Base-by-base conservation (phyloP, 1,140 invertebrate species). In the Drosophila sturtevanti region DNA sequence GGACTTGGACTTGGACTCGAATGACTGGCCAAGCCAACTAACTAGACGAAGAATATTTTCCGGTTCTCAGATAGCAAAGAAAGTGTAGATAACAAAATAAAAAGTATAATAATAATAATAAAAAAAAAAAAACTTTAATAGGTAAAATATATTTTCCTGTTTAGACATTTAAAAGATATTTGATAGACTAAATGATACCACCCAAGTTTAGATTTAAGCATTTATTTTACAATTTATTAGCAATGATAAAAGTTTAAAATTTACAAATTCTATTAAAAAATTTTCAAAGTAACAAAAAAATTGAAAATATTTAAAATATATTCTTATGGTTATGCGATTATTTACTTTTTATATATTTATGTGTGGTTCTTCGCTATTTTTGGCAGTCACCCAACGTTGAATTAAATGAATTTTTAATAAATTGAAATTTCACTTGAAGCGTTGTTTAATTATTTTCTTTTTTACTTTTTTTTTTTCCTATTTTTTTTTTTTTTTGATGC, bases 401-500 rank as follows among this genome's bases (percentile, higher is more conserved):
- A 55, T 79, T 82, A 55, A 77, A 77, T 67, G 63, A 14, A 37
- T 56, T 66, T 58, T 79, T 61, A 55, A 21, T 69, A 51, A 68
- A 65, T 55, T 65, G 41, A 68, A 68, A 68, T 76, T 89, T 79
- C 67, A 87, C 82, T 87, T 68, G 62, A 22, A 55, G 64, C 41
- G 56, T 78, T 86, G 78, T 86, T 76, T 9, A 81, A 81, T 69
- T 75, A 56, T 70, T 72, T 69, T 81, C 56, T 67, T 65, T 78
- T 79, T 51, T 72, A 44, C 79, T 81, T 82, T 86, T 86, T 81
- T 82, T 76, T 80, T 61, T 63, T 67, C 48, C n/a, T n/a, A n/a
- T 65, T 84, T 84, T 85, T 80, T 70, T 82, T 81, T 82, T 86
- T 86, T 81, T 82, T 76, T 80, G 80, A 67, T 78, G 69, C 68